Evolutionary conservation across 2,888 invertebrate species (phyloP).

Genomic region (Parnassius orleans): DNA sequence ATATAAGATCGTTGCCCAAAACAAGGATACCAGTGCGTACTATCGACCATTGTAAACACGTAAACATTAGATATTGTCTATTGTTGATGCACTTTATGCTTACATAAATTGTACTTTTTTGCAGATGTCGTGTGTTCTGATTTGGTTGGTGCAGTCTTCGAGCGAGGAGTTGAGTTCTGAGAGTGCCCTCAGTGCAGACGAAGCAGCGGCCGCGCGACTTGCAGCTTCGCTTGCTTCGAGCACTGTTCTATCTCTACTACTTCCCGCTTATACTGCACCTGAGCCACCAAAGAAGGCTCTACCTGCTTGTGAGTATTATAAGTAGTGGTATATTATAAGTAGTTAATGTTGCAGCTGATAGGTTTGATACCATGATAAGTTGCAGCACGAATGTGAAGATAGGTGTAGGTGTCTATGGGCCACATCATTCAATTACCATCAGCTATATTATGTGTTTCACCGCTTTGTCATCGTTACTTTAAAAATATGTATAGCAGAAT

Average conservation of each 20-base stretch:
- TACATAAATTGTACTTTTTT: not conserved
- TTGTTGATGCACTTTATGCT: not conserved
- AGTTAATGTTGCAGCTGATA: too few relatives aligned
- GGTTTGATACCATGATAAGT: too few relatives aligned
- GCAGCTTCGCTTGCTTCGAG: constrained; percentile 84
- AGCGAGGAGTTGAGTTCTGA: constrained; percentile 72
- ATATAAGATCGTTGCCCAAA: too few relatives aligned
- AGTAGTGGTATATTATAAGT: too few relatives aligned
- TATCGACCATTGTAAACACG: too few relatives aligned
- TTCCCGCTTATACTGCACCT: constrained; percentile 86
- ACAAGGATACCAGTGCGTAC: too few relatives aligned
- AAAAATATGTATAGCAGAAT: too few relatives aligned
- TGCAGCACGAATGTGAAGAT: too few relatives aligned
- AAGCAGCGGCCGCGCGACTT: constrained; percentile 80
- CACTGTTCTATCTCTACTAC: constrained; percentile 84
- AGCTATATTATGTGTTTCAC: too few relatives aligned
- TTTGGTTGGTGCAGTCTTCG: constrained; percentile 85
- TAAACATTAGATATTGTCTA: not conserved
- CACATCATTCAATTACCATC: too few relatives aligned
- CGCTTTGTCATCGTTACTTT: too few relatives aligned
- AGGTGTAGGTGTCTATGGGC: too few relatives aligned
- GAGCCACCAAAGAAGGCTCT: constrained; percentile 84
- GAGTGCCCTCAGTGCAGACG: constrained; percentile 78
- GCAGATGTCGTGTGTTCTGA: constrained; percentile 88
- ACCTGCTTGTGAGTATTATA: constrained; percentile 80